Base-by-base conservation (phyloP, 2,888 invertebrate genomes). In the Scaeva pyrastri region DNA sequence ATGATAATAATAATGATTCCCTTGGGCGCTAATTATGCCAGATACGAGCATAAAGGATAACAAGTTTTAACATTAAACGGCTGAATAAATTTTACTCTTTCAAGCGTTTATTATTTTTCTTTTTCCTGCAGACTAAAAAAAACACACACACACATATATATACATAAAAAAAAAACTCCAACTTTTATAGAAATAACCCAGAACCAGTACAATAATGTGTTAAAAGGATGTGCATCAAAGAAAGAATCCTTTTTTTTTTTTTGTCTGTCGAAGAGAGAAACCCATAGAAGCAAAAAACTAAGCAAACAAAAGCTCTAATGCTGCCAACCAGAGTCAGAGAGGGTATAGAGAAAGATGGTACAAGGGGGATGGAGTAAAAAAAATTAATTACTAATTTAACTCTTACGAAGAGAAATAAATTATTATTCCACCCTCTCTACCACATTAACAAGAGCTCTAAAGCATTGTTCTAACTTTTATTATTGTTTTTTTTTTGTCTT, bases 41-140 rank as follows among this genome's bases (percentile, higher is more conserved):
- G 81, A 85, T 85, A 72, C 81, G 73, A 85, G 73, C 76, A 85
- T 85, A 85, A 85, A 85, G 81, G 81, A 85, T 81, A 85, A 85
- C 85, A 85, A 85, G 72, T 81, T 77, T 73, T 76, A 68, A 76
- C 81, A 81, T 85, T 85, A 73, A 76, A 81, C 60, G 68, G 81
- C 81, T 85, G 85, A 85, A 85, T 81, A 81, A 73, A 81, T 85
- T 81, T 72, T 43, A 62, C 72, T 81, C 81, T 39, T 71, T 76
- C 73, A 70, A 70, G 64, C 66, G 45, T 12, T n/a, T 71, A 23
- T 41, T 68, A 68, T 50, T 36, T 68, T 39, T 48, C 19, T 50
- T 50, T n/a, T 66, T 12, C 19, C 21, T 45, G 39, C 31, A 43
- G 39, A 43, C 12, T n/a, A 62, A 21, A n/a, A 45, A 41, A 62